These are phyloP conservation scores for Acrocephalus kingi DNA, from an alignment of 2,113 vertebrate species.

Conservation along the genomic window DNA sequence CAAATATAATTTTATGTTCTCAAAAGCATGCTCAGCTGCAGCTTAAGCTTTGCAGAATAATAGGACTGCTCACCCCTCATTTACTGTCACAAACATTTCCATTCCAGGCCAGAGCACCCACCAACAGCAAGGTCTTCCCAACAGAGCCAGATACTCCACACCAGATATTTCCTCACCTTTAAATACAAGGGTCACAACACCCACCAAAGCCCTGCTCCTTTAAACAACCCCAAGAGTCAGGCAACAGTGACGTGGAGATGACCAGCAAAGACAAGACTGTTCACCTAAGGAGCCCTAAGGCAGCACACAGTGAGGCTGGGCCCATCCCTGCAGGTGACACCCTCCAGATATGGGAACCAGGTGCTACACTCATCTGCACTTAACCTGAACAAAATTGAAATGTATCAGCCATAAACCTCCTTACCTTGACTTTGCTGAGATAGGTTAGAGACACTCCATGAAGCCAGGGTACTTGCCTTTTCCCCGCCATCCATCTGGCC, in stretches of 20 bases:
- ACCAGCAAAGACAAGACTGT: not conserved
- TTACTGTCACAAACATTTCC: not conserved
- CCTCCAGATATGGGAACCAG: not conserved
- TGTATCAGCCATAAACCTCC: fast-evolving
- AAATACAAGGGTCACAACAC: not conserved
- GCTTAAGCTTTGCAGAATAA: not conserved
- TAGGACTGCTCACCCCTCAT: fast-evolving
- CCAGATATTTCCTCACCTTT: not conserved
- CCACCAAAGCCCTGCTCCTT: not conserved
- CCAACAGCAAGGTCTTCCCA: not conserved
- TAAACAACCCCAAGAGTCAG: not conserved
- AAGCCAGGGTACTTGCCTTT: fast-evolving
- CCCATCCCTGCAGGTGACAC: not conserved
- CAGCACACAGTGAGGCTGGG: fast-evolving
- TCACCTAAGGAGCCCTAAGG: fast-evolving
- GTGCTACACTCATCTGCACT: not conserved
- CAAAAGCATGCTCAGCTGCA: not conserved
- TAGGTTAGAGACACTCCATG: fast-evolving
- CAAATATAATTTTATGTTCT: not conserved
- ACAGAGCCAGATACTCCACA: too few relatives aligned
- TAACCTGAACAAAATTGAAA: not conserved
- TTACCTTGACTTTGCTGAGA: not conserved
- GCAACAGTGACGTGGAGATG: fast-evolving
- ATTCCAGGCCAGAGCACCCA: not conserved
- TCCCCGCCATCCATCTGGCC: fast-evolving